Evolutionary conservation across 2,888 invertebrate species (phyloP).

Genomic region (Chalcis sispes): DNA sequence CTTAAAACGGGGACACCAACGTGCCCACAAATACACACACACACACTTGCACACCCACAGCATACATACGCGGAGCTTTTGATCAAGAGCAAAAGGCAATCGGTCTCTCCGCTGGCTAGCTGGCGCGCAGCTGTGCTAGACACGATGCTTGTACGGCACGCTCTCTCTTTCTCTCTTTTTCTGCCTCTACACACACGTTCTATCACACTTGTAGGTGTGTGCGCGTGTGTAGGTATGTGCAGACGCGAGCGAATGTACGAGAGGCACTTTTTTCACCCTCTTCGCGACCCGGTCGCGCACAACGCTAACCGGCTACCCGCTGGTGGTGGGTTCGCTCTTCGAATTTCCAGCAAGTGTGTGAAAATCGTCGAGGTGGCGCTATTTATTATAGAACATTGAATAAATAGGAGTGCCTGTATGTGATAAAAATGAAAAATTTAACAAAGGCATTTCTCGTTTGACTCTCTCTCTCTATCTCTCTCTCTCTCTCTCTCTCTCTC

Average conservation of each 20-base stretch:
- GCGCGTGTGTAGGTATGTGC: too few species aligned
- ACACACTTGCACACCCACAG: background rate
- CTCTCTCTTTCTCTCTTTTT: background rate
- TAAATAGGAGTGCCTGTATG: slow-evolving; percentile 1
- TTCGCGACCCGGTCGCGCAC: too few species aligned
- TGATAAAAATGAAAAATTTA: slow-evolving; percentile 35
- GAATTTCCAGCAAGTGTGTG: background rate
- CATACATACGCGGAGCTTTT: slow-evolving; percentile 1
- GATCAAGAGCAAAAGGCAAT: slow-evolving; percentile 39
- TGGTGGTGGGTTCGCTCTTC: too few species aligned
- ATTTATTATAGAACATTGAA: slow-evolving; percentile 32
- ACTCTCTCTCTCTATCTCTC: background rate
- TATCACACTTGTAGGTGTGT: too few species aligned
- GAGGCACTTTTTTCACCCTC: too few species aligned
- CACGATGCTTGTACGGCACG: background rate
- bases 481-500: too few species aligned
- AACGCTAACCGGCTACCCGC: too few species aligned
- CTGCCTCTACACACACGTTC: background rate
- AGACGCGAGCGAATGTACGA: too few species aligned
- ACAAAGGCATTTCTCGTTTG: background rate
- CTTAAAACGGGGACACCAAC: slow-evolving; percentile 20
- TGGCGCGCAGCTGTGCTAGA: slow-evolving; percentile 24
- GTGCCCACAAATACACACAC: background rate
- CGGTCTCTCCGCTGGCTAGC: slow-evolving; percentile 2
- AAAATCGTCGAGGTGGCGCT: slow-evolving; percentile 3